A percentile compares a stretch with the other conserved stretches of the same genome.
These are phyloP conservation scores for Desmophyllum pertusum DNA, from an alignment of 92 coral and sea anemone genomes.

Conservation along the genomic window DNA sequence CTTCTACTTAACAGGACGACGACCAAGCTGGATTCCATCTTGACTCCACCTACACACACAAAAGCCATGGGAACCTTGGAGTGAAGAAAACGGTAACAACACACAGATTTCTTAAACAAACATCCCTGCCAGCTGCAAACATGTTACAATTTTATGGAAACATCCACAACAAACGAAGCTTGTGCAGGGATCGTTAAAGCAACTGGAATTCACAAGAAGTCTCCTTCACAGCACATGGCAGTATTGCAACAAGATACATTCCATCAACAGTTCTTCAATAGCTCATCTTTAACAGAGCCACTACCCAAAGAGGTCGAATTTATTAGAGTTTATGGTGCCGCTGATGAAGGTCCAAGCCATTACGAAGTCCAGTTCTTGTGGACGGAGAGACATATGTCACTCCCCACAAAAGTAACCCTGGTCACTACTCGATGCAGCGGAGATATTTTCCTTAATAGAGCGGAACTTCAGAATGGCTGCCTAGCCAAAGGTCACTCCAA, in stretches of 20 bases:
- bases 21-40: constrained; percentile 58
- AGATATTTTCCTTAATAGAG: constrained; percentile 52
- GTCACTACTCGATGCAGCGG: constrained; percentile 64
- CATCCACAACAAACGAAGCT: constrained; percentile 34
- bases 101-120: constrained; percentile 58
- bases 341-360: constrained; percentile 50
- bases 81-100: constrained; percentile 47
- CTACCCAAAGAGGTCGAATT: constrained; percentile 42
- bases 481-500: constrained; percentile 50
- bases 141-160: constrained; percentile 36
- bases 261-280: no score
- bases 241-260: constrained; percentile 32
- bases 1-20: constrained; percentile 49
- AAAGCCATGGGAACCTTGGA: constrained; percentile 43
- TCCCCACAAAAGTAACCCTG: constrained; percentile 54
- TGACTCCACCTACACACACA: constrained; percentile 60
- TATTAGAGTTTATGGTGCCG: constrained; percentile 48
- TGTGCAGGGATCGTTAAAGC: constrained; percentile 43
- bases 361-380: constrained; percentile 50
- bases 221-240: constrained; percentile 44
- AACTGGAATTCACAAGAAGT: constrained; percentile 29
- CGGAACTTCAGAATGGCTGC: constrained; percentile 63
- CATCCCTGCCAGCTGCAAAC: constrained; percentile 51
- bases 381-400: constrained; percentile 45
- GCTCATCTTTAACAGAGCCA: no score